phyloP scores from a whole-genome alignment of 1,140 invertebrate species.

The Papilio glaucus region DNA sequence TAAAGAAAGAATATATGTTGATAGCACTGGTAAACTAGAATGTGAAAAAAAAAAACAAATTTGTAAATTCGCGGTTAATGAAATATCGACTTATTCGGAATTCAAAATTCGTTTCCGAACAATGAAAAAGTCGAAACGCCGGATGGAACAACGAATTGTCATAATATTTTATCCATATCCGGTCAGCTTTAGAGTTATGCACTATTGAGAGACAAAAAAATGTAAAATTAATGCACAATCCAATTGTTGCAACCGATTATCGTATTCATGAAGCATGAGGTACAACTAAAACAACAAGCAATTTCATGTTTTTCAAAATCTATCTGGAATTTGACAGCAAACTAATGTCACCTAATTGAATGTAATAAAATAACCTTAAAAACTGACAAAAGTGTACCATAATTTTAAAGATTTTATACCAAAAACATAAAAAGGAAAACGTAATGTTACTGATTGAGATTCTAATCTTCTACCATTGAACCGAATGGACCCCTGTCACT shows the following conservation, averaged over 20 bases:
- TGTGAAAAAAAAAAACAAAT: neutral
- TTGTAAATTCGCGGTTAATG: constrained; percentile 1
- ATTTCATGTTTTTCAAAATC: too few relatives aligned
- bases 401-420: too few relatives aligned
- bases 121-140: constrained; percentile 29
- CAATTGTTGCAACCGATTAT: neutral
- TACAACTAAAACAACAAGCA: too few relatives aligned
- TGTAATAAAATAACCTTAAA: too few relatives aligned
- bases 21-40: neutral
- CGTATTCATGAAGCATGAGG: too few relatives aligned
- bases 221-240: neutral
- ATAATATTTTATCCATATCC: constrained; percentile 37
- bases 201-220: neutral
- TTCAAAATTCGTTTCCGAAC: constrained; percentile 28
- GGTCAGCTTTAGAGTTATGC: neutral
- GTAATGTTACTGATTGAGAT: too few relatives aligned
- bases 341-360: too few relatives aligned
- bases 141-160: constrained; percentile 32
- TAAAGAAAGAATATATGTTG: neutral
- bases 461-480: too few relatives aligned
- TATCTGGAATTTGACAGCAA: too few relatives aligned
- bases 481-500: too few relatives aligned
- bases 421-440: too few relatives aligned
- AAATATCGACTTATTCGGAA: constrained; percentile 27
- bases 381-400: too few relatives aligned